A percentile compares a stretch with the other conserved stretches of the same genome.
phyloP scores from a whole-genome alignment of 2,113 vertebrate genomes.

The Hippocampus barbouri region DNA sequence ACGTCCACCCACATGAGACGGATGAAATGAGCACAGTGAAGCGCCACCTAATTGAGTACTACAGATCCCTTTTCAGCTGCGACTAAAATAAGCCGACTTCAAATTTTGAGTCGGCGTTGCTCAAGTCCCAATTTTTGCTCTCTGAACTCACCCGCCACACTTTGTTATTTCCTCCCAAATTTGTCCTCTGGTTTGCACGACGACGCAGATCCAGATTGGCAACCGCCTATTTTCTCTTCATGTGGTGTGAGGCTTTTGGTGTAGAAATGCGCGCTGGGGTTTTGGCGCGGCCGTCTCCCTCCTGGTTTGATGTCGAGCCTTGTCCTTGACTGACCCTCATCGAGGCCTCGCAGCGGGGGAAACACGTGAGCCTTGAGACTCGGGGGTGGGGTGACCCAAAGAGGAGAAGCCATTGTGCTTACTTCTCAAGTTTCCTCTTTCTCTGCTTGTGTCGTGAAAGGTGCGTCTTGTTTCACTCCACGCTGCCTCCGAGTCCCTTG shows the following conservation, averaged over 20 bases:
- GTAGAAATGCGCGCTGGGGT: conserved; percentile 52
- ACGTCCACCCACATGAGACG: background rate
- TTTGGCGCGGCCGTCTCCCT: conserved; percentile 28
- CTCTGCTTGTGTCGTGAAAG: conserved; percentile 39
- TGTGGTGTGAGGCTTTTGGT: conserved; percentile 47
- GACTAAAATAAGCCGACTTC: background rate
- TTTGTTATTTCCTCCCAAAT: conserved; percentile 11
- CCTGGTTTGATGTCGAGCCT: conserved; percentile 43
- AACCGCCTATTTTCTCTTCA: conserved; percentile 47
- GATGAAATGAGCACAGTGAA: background rate
- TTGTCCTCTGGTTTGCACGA: conserved; percentile 16
- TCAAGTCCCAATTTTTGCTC: background rate
- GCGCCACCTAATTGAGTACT: background rate
- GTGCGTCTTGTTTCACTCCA: conserved; percentile 39
- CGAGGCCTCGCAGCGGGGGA: conserved; percentile 16
- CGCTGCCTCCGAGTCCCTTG: background rate
- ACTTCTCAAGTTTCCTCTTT: conserved; percentile 15
- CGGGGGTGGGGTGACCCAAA: conserved; percentile 35
- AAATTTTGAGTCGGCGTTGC: background rate
- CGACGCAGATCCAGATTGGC: conserved; percentile 41
- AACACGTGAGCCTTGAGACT: conserved; percentile 27
- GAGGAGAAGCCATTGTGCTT: conserved; percentile 30
- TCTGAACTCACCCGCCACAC: background rate
- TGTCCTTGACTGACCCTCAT: conserved; percentile 59
- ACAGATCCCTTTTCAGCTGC: background rate